Percentiles rank a stretch among this genome's conserved stretches.
Conservation (phyloP, 2,113 vertebrate species). For the Equus przewalskii region DNA sequence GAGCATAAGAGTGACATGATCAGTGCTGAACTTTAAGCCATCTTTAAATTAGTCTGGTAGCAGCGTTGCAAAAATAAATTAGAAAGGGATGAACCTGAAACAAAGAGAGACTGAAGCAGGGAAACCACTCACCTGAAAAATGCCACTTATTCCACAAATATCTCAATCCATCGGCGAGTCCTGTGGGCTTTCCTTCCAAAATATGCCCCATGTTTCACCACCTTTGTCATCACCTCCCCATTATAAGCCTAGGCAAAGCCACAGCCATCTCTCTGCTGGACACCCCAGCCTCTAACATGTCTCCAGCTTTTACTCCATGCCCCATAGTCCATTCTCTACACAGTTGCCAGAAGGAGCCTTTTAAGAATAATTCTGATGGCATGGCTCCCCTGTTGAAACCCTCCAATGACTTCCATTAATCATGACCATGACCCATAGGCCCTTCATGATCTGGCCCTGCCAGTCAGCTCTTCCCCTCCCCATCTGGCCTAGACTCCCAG, state of each 20-base stretch:
- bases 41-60: not conserved
- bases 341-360: not conserved
- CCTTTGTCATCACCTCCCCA: not conserved
- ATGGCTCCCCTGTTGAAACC: not conserved
- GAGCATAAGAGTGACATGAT: not conserved
- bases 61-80: not conserved
- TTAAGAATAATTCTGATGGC: not conserved
- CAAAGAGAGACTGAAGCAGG: not conserved
- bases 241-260: not conserved
- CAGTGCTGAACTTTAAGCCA: not conserved
- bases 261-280: not conserved
- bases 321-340: not conserved
- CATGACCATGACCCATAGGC: not conserved
- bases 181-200: not conserved
- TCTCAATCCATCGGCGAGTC: not conserved
- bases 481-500: not conserved
- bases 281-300: not conserved
- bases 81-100: not conserved
- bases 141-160: not conserved
- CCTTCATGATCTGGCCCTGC: not conserved
- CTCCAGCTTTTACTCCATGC: not conserved
- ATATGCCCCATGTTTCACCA: not conserved
- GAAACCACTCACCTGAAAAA: not conserved
- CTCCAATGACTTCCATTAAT: not conserved
- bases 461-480: not conserved